Evolutionary conservation across 2,888 invertebrate species (phyloP).

Genomic region (Nephrocerus scutellatus): DNA sequence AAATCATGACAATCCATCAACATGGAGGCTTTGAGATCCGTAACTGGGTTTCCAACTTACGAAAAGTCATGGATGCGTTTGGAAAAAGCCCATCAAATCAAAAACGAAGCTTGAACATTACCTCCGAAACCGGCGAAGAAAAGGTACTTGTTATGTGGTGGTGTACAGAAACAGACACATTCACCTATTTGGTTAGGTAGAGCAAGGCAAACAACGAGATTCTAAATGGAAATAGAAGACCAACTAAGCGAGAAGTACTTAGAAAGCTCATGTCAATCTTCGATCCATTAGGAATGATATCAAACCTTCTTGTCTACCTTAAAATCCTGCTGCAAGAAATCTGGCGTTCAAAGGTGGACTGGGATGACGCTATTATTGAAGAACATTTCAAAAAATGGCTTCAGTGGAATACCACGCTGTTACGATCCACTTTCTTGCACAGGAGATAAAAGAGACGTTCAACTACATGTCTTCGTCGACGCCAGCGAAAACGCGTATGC

Average conservation of each 20-base stretch:
- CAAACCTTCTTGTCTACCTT: neutral
- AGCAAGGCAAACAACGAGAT: neutral
- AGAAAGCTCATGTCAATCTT: conserved; percentile 1
- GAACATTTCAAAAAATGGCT: conserved; percentile 8
- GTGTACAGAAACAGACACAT: conserved; percentile 7
- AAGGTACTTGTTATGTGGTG: conserved; percentile 8
- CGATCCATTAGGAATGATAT: conserved; percentile 4
- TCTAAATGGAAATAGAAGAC: neutral
- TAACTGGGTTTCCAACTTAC: conserved; percentile 9
- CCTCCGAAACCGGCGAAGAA: no score
- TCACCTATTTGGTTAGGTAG: conserved; percentile 1
- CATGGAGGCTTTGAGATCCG: conserved; percentile 8
- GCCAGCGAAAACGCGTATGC: conserved; percentile 6
- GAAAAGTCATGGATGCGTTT: conserved; percentile 1
- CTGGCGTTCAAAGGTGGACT: conserved; percentile 7
- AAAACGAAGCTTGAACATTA: no score
- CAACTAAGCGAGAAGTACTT: conserved; percentile 2
- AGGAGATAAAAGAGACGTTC: conserved; percentile 5
- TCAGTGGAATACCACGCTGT: conserved; percentile 1
- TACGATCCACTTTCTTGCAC: neutral
- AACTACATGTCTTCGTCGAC: conserved; percentile 7
- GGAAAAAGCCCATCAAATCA: no score
- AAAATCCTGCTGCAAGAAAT: conserved; percentile 10
- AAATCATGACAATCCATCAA: conserved; percentile 6
- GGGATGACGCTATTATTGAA: conserved; percentile 1